Percentiles rank a stretch among this genome's conserved stretches.
Conservation (phyloP, 2,888 invertebrate genomes). For the Cheilosia soror region DNA sequence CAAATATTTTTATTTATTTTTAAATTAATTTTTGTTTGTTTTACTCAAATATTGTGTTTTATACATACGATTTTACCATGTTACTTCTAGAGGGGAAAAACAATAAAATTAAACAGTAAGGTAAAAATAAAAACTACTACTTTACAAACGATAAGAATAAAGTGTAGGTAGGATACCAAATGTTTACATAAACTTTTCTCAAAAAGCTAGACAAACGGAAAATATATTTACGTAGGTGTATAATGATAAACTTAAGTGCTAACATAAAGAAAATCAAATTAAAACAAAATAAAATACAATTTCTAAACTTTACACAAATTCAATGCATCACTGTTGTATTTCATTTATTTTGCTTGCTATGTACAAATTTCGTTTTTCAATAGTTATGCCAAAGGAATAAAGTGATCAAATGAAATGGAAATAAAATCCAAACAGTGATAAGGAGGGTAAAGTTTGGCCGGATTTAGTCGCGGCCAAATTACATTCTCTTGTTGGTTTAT, state of each 20-base stretch:
- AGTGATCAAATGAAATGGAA: slow-evolving; percentile 2
- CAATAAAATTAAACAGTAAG: slow-evolving; percentile 26
- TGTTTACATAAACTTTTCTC: background rate
- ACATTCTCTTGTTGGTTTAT: slow-evolving; percentile 18
- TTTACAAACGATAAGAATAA: slow-evolving; percentile 33
- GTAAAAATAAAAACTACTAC: slow-evolving; percentile 33
- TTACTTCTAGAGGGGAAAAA: slow-evolving; percentile 1
- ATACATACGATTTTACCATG: slow-evolving; percentile 4
- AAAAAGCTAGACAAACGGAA: slow-evolving; percentile 6
- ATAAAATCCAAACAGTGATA: slow-evolving; percentile 14
- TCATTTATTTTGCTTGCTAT: slow-evolving; percentile 26
- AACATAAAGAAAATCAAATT: slow-evolving; percentile 35
- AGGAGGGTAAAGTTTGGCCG: slow-evolving; percentile 1
- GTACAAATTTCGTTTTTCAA: slow-evolving; percentile 37
- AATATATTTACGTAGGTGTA: slow-evolving; percentile 7
- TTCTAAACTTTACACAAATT: slow-evolving; percentile 26
- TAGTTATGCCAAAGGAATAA: slow-evolving; percentile 1
- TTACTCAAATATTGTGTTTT: slow-evolving; percentile 30
- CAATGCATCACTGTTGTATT: slow-evolving; percentile 5
- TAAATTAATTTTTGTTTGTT: slow-evolving; percentile 33
- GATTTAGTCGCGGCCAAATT: slow-evolving; percentile 4
- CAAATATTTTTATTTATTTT: slow-evolving; percentile 42
- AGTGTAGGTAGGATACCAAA: slow-evolving; percentile 17
- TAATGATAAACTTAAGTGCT: slow-evolving; percentile 37
- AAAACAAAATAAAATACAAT: background rate